These are phyloP conservation scores for Heliconius himera DNA, from an alignment of 1,140 invertebrate genomes.

Conservation along the genomic window DNA sequence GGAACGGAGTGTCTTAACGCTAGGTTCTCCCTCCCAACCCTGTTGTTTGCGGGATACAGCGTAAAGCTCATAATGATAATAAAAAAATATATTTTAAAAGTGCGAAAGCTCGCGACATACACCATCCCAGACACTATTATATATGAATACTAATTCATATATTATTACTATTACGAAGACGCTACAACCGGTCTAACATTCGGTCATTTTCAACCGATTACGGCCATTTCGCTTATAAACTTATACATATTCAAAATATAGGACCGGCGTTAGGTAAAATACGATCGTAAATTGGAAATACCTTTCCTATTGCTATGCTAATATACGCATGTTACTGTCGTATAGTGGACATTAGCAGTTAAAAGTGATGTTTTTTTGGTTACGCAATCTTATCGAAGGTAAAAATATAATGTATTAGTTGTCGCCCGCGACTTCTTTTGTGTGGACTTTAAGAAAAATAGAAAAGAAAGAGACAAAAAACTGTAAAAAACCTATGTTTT, in stretches of 20 bases:
- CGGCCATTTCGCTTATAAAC: neutral
- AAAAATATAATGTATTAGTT: neutral
- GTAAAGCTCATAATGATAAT: too few species aligned
- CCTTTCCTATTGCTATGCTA: conserved; percentile 3
- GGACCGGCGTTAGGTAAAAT: neutral
- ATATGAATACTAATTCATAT: conserved; percentile 2
- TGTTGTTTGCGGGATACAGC: too few species aligned
- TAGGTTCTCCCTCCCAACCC: too few species aligned
- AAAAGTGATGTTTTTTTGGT: neutral
- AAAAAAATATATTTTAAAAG: too few species aligned
- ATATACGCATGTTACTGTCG: neutral
- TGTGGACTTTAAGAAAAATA: too few species aligned
- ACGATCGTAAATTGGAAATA: neutral
- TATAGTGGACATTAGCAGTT: neutral
- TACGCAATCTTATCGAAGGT: neutral
- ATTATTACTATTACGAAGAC: neutral
- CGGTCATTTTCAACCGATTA: neutral
- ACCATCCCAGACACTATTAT: neutral
- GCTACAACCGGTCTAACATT: neutral
- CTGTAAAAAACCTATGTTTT: too few species aligned
- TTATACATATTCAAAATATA: conserved; percentile 9
- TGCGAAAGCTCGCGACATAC: neutral
- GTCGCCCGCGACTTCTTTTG: too few species aligned
- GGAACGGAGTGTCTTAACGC: too few species aligned
- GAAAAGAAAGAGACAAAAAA: too few species aligned